phyloP scores from a whole-genome alignment of 64 coral and sea anemone genomes.

The Porites lutea region DNA sequence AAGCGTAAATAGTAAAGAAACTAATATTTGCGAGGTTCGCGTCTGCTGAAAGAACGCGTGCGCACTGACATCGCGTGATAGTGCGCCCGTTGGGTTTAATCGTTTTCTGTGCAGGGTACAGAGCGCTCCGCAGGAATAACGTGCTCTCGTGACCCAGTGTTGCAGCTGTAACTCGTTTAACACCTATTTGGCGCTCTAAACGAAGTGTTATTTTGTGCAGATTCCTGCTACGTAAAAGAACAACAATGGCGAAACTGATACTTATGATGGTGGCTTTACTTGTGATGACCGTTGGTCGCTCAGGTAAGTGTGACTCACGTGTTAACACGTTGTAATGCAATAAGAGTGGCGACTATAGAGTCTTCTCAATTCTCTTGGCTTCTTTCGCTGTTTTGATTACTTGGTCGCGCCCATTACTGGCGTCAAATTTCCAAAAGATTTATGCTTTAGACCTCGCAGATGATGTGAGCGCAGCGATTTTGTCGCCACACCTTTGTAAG shows the following conservation, averaged over 20 bases:
- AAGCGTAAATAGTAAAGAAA: neutral
- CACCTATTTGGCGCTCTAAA: neutral
- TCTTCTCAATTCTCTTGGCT: neutral
- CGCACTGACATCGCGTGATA: conserved; percentile 15
- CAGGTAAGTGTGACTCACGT: conserved; percentile 3
- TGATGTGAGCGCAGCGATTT: neutral
- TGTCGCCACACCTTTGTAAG: conserved; percentile 42
- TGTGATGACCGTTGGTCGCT: conserved; percentile 1
- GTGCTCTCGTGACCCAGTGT: conserved; percentile 14
- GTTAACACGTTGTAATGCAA: neutral
- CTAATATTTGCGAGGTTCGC: conserved; percentile 23
- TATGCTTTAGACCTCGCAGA: neutral
- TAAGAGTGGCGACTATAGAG: conserved; percentile 30
- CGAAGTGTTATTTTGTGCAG: neutral
- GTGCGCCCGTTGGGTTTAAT: conserved; percentile 14
- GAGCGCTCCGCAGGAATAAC: conserved; percentile 20
- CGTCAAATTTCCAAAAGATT: conserved; percentile 36
- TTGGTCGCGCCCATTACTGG: neutral
- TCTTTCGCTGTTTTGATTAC: neutral
- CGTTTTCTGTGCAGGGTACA: conserved; percentile 14
- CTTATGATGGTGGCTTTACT: neutral
- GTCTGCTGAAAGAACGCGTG: neutral
- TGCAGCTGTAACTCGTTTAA: neutral
- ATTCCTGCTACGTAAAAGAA: neutral
- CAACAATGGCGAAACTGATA: neutral